phyloP scores from a whole-genome alignment of 2,888 invertebrate genomes.

The Nymphalis c-album region DNA sequence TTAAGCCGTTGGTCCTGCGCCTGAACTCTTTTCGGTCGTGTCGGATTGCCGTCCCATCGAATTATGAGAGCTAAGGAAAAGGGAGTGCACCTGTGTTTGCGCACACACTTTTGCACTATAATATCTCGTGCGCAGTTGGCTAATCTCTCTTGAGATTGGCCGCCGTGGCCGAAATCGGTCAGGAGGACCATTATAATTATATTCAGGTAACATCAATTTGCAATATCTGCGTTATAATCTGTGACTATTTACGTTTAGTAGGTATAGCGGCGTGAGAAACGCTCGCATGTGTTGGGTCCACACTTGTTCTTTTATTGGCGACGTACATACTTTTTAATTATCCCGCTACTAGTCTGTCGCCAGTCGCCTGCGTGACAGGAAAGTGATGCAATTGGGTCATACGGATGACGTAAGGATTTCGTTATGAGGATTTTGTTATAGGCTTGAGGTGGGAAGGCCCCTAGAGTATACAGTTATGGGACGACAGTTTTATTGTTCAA shows the following conservation, averaged over 20 bases:
- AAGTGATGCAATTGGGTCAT: conserved; percentile 36
- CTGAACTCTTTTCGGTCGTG: too few species aligned
- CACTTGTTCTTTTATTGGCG: conserved; percentile 71
- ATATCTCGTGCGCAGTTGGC: too few species aligned
- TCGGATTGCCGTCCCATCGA: too few species aligned
- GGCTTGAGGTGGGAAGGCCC: conserved; percentile 1
- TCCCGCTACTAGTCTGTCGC: conserved; percentile 43
- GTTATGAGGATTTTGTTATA: neutral
- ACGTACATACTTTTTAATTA: conserved; percentile 66
- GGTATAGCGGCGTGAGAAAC: conserved; percentile 62
- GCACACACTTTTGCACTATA: too few species aligned
- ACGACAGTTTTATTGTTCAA: too few species aligned
- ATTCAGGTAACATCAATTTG: neutral
- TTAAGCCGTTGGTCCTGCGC: too few species aligned
- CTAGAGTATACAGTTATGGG: too few species aligned
- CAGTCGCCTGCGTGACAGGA: conserved; percentile 19
- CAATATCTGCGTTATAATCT: conserved; percentile 24
- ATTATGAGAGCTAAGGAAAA: too few species aligned
- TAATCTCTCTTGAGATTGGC: too few species aligned
- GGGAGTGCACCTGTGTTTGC: too few species aligned
- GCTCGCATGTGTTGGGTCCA: conserved; percentile 63
- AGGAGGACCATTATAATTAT: too few species aligned
- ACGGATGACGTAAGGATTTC: conserved; percentile 7
- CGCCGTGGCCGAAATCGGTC: too few species aligned
- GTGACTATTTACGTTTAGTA: conserved; percentile 37